Evolutionary conservation across 2,888 invertebrate species (phyloP).

Genomic region (Caenorhabditis sp.): DNA sequence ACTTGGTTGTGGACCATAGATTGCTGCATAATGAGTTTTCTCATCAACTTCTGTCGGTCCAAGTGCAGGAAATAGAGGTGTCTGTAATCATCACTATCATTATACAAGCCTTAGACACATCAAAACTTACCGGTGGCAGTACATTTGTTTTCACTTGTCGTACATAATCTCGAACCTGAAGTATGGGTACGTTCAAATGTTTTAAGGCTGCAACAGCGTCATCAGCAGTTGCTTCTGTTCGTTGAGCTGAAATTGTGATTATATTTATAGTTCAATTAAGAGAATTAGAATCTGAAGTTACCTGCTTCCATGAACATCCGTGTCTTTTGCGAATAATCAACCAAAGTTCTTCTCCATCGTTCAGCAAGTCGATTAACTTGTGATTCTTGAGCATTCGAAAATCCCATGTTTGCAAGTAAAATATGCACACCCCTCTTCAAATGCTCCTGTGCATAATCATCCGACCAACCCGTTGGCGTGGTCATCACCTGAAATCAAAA

Average conservation of each 20-base stretch:
- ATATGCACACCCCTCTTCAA: constrained; percentile 6
- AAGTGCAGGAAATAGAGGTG: constrained; percentile 23
- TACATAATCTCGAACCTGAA: constrained; percentile 18
- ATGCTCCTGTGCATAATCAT: constrained; percentile 1
- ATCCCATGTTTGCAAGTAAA: constrained; percentile 10
- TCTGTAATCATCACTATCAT: constrained; percentile 16
- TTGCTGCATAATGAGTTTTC: constrained; percentile 10
- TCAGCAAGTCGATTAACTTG: constrained; percentile 8
- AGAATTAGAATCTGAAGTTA: constrained; percentile 2
- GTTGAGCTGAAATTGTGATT: constrained; percentile 23
- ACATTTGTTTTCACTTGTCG: constrained; percentile 6
- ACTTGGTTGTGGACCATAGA: constrained; percentile 30
- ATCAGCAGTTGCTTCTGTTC: constrained; percentile 15
- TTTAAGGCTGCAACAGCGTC: constrained; percentile 30
- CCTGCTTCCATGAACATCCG: constrained; percentile 24
- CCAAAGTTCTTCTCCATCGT: constrained; percentile 10
- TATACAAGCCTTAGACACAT: background rate
- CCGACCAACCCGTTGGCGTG: background rate
- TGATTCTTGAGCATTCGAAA: constrained; percentile 4
- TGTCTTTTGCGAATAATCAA: constrained; percentile 12
- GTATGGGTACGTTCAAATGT: constrained; percentile 3
- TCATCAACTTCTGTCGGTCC: constrained; percentile 1
- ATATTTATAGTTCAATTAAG: background rate
- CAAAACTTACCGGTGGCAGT: constrained; percentile 18
- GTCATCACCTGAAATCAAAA: constrained; percentile 13